Evolutionary conservation across 2,797 vertebrate species (phyloP), one percentile per base, ranked within the genome.

Genomic region (Euphonia xanthogaster): DNA sequence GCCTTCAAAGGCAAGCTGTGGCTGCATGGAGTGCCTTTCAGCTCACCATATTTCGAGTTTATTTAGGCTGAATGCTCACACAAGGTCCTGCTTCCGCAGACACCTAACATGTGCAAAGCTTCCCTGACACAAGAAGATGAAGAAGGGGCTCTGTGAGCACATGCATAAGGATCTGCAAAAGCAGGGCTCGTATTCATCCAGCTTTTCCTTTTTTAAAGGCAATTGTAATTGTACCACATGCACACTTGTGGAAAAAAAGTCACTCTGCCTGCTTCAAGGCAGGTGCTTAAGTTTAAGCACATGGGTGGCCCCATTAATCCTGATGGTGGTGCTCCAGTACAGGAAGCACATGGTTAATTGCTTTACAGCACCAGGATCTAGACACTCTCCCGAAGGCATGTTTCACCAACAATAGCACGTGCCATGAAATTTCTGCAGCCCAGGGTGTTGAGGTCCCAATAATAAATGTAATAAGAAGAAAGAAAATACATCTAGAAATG

Each of bases 251-350:
- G 75, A 54, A 58, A 68, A 48, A 88, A 81, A 81, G 48, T 91
- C 73, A 78, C 83, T 86, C 86, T 45, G 39, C 90, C 92, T 87
- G 89, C 86, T 89, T 53, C 63, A 51, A 79, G 79, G 85, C 62
- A 86, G 62, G 74, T 81, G 89, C 88, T 88, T 90, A 95, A 94
- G 90, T 96, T 95, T 86, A 95, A 95, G 90, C 76, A 90, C 88
- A 75, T 95, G 94, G 85, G 73, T 91, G 85, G 58, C 91, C 71
- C 75, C 47, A 6, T 82, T 83, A 62, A 44, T 87, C 35, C 45
- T 39, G 37, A 74, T 0, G 0, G 68, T 68, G 55, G 39, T 71
- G 33, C 58, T 94, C 66, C 67, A 51, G 17, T 63, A 57, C 4
- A 8, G 62, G 51, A 84, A 88, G 60, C 55, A 75, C 14, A 18